Evolutionary conservation across 2,113 vertebrate species (phyloP).

Genomic region (Ptilorrhoa leucosticta): DNA sequence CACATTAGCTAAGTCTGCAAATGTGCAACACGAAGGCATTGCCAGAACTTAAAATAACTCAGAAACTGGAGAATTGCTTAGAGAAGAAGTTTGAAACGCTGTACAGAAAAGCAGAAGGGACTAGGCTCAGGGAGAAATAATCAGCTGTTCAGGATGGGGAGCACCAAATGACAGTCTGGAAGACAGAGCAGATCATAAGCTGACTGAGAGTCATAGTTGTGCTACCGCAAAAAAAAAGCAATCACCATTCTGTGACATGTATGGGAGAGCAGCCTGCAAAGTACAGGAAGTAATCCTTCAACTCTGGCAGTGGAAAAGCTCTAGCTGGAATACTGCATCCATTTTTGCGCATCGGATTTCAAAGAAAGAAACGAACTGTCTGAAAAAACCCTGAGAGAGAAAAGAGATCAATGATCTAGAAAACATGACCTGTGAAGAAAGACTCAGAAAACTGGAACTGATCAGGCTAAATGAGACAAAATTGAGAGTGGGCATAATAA

Average conservation of each 20-base stretch:
- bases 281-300: slow-evolving; percentile 1
- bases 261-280: not conserved
- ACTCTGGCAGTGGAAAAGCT: not conserved
- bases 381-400: not conserved
- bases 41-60: not conserved
- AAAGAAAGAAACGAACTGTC: slow-evolving; percentile 24
- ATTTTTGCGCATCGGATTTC: slow-evolving; percentile 35
- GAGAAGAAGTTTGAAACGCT: not conserved
- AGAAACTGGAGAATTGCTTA: not conserved
- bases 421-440: slow-evolving; percentile 2
- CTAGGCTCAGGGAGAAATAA: not conserved
- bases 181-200: not conserved
- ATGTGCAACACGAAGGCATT: not conserved
- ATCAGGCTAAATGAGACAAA: slow-evolving; percentile 15
- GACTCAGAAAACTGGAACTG: not conserved
- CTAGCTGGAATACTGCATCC: not conserved
- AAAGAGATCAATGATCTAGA: slow-evolving; percentile 29
- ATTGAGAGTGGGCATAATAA: not conserved
- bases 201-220: not conserved
- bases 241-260: not conserved
- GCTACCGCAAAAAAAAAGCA: not conserved
- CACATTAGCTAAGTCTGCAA: not conserved
- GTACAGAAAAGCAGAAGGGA: not conserved
- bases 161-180: not conserved
- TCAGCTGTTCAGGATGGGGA: not conserved